Conservation (phyloP, 2,888 invertebrate genomes). For the Drosophila recens region DNA sequence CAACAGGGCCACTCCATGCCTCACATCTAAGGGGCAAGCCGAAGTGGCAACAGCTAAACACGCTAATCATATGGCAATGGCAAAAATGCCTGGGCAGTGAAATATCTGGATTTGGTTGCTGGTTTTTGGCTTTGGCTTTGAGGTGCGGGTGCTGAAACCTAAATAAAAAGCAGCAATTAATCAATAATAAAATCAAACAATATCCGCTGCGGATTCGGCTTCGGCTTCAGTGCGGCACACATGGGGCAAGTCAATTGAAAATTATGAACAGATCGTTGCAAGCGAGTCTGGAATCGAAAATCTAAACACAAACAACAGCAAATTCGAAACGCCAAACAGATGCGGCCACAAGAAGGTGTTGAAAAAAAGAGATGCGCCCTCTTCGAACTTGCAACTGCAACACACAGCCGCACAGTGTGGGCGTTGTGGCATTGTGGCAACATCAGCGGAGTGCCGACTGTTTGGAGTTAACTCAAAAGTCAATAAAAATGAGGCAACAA, state of each 20-base stretch:
- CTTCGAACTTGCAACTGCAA: constrained; percentile 9
- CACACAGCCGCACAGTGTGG: constrained; percentile 26
- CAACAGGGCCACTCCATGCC: constrained; percentile 56
- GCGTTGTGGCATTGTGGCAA: constrained; percentile 42
- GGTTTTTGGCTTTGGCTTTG: neutral
- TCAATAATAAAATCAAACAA: constrained; percentile 63
- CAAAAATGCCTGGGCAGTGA: constrained; percentile 5
- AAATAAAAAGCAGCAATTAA: constrained; percentile 59
- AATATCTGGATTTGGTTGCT: neutral
- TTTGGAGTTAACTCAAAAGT: constrained; percentile 61
- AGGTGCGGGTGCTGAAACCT: constrained; percentile 37
- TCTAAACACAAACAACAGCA: constrained; percentile 40
- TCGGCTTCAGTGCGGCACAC: neutral
- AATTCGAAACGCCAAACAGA: constrained; percentile 67
- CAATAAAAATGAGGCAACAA: constrained; percentile 74
- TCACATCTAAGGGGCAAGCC: constrained; percentile 19
- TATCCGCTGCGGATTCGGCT: constrained; percentile 39
- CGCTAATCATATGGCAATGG: constrained; percentile 64
- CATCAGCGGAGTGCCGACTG: constrained; percentile 61
- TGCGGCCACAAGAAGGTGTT: constrained; percentile 74
- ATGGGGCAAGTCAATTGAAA: constrained; percentile 56
- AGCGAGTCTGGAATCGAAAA: constrained; percentile 26
- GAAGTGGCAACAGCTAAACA: constrained; percentile 39
- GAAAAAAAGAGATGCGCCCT: constrained; percentile 63
- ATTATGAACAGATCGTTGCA: constrained; percentile 66